Evolutionary conservation across 2,113 vertebrate genomes (phyloP).

Genomic region (Otolemur garnettii): DNA sequence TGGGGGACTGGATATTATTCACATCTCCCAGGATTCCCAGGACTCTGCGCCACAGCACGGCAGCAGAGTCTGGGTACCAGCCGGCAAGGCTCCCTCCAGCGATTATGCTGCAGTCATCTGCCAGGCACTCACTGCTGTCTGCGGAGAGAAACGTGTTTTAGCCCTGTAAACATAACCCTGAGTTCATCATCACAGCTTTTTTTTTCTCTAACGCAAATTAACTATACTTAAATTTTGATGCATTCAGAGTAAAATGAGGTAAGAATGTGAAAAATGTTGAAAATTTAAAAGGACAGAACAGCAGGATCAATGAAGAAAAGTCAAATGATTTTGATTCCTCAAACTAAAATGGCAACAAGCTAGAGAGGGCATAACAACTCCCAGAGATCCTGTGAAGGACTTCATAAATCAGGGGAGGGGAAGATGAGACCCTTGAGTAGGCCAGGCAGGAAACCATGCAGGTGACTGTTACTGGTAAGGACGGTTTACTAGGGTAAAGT

Average conservation of each 20-base stretch:
- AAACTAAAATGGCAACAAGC: background rate
- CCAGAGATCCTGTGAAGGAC: background rate
- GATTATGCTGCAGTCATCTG: conserved; percentile 97
- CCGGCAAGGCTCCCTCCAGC: conserved; percentile 96
- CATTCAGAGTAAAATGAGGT: conserved; percentile 18
- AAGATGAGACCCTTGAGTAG: background rate
- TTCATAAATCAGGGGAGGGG: background rate
- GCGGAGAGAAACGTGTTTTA: conserved; percentile 45
- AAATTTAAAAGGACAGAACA: background rate
- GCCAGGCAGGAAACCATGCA: background rate
- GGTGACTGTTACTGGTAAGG: background rate
- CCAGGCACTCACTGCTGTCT: conserved; percentile 97
- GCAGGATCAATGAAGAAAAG: background rate
- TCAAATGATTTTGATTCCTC: conserved; percentile 11
- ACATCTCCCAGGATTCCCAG: conserved; percentile 98
- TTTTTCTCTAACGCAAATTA: conserved; percentile 1
- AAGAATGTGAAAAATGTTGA: conserved; percentile 17
- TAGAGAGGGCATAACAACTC: background rate
- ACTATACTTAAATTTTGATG: background rate
- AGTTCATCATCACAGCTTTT: background rate
- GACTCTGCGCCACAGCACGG: conserved; percentile 97
- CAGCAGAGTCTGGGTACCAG: conserved; percentile 97
- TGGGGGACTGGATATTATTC: conserved; percentile 95
- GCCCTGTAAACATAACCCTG: background rate
- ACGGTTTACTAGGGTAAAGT: background rate